phyloP scores from a whole-genome alignment of 1,140 invertebrate genomes.

The Sipha flava region DNA sequence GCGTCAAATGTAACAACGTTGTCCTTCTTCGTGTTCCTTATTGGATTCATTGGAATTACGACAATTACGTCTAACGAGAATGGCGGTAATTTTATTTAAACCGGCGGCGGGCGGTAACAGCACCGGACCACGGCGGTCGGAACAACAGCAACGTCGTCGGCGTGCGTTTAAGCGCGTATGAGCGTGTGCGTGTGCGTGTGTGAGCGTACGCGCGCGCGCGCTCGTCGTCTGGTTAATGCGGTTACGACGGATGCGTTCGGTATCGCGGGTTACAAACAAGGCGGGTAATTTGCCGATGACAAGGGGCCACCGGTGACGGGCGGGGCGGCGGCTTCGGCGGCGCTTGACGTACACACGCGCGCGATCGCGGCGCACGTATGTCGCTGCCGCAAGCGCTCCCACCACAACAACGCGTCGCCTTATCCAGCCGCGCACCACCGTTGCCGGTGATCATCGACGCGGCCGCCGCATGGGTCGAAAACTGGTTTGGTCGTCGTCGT shows the following conservation, averaged over 20 bases:
- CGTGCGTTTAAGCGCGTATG: background rate
- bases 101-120: background rate
- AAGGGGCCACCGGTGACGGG: constrained; percentile 27
- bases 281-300: constrained; percentile 32
- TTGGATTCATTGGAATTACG: background rate
- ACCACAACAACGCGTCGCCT: background rate
- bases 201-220: background rate
- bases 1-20: background rate
- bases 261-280: constrained; percentile 24
- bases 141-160: background rate
- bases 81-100: background rate
- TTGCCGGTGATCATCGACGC: background rate
- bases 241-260: constrained; percentile 18
- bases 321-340: constrained; percentile 15
- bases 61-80: background rate
- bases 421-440: background rate
- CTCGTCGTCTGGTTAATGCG: constrained; percentile 19
- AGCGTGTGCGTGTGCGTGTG: background rate
- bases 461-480: background rate
- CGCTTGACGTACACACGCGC: constrained; percentile 21
- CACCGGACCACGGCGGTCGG: background rate
- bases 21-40: background rate
- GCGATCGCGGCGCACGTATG: background rate
- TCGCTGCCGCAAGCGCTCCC: background rate
- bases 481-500: constrained; percentile 6